phyloP scores from a whole-genome alignment of 2,888 invertebrate genomes.

The Rhagophthalmus giganteus region DNA sequence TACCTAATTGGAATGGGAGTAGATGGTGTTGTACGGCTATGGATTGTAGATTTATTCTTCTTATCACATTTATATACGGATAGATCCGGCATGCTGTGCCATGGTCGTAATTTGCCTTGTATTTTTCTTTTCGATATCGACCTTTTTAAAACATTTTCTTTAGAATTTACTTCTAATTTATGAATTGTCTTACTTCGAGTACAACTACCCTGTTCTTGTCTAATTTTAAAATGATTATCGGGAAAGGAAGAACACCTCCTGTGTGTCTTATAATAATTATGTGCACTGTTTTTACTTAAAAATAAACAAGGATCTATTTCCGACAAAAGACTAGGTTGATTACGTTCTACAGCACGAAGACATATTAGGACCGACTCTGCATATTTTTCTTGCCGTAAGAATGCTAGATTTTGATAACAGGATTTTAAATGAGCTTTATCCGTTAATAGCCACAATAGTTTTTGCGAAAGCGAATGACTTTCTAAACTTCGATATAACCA shows the following conservation, averaged over 20 bases:
- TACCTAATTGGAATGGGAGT: slow-evolving; percentile 45
- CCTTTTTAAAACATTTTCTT: not conserved
- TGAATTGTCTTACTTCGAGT: slow-evolving; percentile 24
- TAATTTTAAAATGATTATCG: slow-evolving; percentile 49
- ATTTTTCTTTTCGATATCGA: slow-evolving; percentile 18
- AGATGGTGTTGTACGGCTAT: slow-evolving; percentile 50
- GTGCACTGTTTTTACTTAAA: slow-evolving; percentile 43
- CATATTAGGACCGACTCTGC: slow-evolving; percentile 66
- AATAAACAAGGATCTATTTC: slow-evolving; percentile 64
- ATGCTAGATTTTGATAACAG: slow-evolving; percentile 63
- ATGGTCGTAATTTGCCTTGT: slow-evolving; percentile 51
- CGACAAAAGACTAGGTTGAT: slow-evolving; percentile 63
- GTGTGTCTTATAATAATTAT: slow-evolving; percentile 55
- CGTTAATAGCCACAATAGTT: slow-evolving; percentile 64
- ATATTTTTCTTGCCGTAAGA: slow-evolving; percentile 62
- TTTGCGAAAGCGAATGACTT: slow-evolving; percentile 61
- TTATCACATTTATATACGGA: slow-evolving; percentile 11
- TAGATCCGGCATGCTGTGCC: slow-evolving; percentile 55
- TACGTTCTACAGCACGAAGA: slow-evolving; percentile 65
- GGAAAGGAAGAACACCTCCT: slow-evolving; percentile 62
- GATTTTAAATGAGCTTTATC: slow-evolving; percentile 64
- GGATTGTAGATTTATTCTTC: slow-evolving; percentile 34
- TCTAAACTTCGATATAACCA: slow-evolving; percentile 61
- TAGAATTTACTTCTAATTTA: slow-evolving; percentile 7
- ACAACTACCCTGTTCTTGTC: slow-evolving; percentile 21